Base-by-base conservation (phyloP, 2,797 vertebrate genomes). In the Psittacula echo region DNA sequence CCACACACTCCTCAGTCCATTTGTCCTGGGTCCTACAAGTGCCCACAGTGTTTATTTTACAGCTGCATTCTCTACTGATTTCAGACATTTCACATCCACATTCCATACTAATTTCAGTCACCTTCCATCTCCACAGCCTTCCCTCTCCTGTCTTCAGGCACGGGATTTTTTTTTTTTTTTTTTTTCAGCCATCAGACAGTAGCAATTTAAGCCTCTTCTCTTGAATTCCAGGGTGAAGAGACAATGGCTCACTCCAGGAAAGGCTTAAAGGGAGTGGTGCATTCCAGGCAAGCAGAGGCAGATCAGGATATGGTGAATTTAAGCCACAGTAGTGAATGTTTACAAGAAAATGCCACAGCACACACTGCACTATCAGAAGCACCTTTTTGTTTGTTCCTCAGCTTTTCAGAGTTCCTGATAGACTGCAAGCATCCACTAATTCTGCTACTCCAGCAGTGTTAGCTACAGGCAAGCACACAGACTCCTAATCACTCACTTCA, bases 281-380 rank as follows among this genome's bases (percentile, higher is more conserved):
- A 89, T 93, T 95, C 92, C 93, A 80, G 34, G 56, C 92, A 77
- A 85, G 94, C 27, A 81, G 10, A 22, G 78, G 42, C 96, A 93
- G 21, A 79, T 81, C 67, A 30, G 56, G 62, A 76, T 12, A n/a
- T 0, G 11, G 44, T 15, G 45, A 87, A 64, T 53, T 83, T 23
- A 29, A 65, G 48, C 29, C 29, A 10, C 10, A 37, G 24, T 10
- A 60, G n/a, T 11, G 7, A 71, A 11, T 23, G 17, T 37, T 85
- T 53, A 83, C 44, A 60, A 48, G 37, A 82, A 84, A 85, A 84
- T 4, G 1, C 39, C 13, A 10, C 37, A 60, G 67, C 30, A 34
- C 6, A 48, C 10, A 5, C 0, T 13, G 12, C 37, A 10, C 12
- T 48, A 47, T 9, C 41, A 94, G 14, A 85, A 76, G 15, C 7